Base-by-base conservation (phyloP, 2,113 vertebrate genomes). In the Hippocampus comes region DNA sequence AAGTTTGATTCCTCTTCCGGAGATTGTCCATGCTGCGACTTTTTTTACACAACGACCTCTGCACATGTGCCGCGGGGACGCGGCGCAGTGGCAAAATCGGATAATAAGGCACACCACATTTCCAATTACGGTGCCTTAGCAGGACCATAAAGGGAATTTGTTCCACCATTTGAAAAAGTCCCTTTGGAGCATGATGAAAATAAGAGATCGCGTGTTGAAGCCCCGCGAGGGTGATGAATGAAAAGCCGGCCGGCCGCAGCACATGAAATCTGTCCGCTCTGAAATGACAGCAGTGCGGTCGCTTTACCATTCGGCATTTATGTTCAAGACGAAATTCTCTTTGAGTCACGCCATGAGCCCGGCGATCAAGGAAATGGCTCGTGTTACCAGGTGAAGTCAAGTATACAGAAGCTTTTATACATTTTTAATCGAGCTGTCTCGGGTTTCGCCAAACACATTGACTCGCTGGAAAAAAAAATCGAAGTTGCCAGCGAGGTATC, bases 1-100 rank as follows among this genome's bases (percentile, higher is more conserved):
- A 91, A 46, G 93, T 94, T 30, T 88, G 72, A 67, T 90, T 93
- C 80, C 87, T 91, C 78, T 90, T 93, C 67, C 75, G 85, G 49
- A 71, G 76, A 70, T 88, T 75, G 84, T 93, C 93, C 93, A 94
- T 92, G 68, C 70, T 69, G 63, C 17, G 51, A 60, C 63, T 74
- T 63, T 80, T 76, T 34, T 34, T 78, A 51, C 84, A 53, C n/a
- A 38, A 63, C 2, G 20, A 77, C 59, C 23, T 78, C 75, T 66
- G 72, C 12, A 0, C 68, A 55, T 72, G 77, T 74, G 73, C 64
- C 46, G 34, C 46, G 25, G 30, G 78, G 75, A 77, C 27, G 43
- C 68, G 65, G 66, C 68, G 75, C 83, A 59, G 78, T 69, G 30
- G 57, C 25, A 72, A 71, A 66, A 77, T 75, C 46, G 64, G 71